Base-by-base conservation (phyloP, 2,797 vertebrate genomes). In the Erpetoichthys calabaricus region DNA sequence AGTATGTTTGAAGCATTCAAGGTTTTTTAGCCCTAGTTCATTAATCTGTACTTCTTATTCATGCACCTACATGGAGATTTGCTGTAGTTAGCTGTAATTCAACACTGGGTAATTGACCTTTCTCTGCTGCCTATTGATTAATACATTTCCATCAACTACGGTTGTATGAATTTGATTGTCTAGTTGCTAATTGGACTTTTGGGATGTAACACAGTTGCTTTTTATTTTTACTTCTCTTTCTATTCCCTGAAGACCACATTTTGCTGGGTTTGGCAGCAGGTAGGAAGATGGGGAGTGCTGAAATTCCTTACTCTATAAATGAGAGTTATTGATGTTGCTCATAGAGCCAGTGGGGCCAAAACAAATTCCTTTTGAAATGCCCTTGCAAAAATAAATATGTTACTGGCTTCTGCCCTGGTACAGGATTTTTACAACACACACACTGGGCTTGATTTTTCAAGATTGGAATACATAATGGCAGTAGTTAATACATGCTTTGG, bases 41-140 rank as follows among this genome's bases (percentile, higher is more conserved):
- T 25, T 25, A 25, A 25, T 25, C 25, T 25, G 25, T 25, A 25
- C 25, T 25, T 25, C 25, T 25, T 25, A 25, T 25, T 25, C 25
- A 25, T 25, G 25, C 25, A 25, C 25, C 25, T 6, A 51, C n/a
- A 41, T 25, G n/a, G 53, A 8, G 41, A 54, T 42, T 54, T 54
- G 53, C 47, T 7, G 47, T 7, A 7, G 44, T 54, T 42, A 54
- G 41, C 53, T 54, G 10, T 6, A 42, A 25, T 6, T 51, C 50
- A n/a, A 6, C 8, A 54, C 53, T 41, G 3, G 1, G 42, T 54
- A 42, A 54, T 54, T 44, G 53, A 54, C 10, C 53, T 43, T 54
- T 42, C 44, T 7, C n/a, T 49, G 53, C 53, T 54, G 53, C 53
- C 41, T 54, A 54, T 54, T 7, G 53, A 54, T 54, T 54, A 54